Evolutionary conservation across 2,113 vertebrate genomes (phyloP).

Genomic region (Megalops atlanticus): DNA sequence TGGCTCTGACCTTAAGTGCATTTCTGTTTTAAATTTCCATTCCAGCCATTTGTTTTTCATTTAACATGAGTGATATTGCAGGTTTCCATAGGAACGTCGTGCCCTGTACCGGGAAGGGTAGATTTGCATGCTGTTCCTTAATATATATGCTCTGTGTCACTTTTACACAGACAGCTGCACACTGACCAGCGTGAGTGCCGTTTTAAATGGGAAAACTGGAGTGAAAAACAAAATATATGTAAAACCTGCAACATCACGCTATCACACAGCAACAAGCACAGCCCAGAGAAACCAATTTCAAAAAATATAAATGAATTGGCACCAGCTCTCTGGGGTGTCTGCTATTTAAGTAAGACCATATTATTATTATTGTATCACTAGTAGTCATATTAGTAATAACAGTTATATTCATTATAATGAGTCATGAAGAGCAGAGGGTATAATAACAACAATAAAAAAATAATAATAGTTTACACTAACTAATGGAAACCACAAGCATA

Average conservation of each 20-base stretch:
- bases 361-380: too few species aligned
- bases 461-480: too few species aligned
- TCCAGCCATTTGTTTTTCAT: conserved; percentile 20
- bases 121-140: neutral
- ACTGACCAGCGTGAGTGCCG: neutral
- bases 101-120: neutral
- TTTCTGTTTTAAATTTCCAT: conserved; percentile 2
- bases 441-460: too few species aligned
- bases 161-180: neutral
- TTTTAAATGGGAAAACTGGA: neutral
- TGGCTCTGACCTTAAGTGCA: neutral
- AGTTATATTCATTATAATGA: too few species aligned
- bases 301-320: neutral
- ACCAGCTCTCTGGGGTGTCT: neutral
- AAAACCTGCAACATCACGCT: neutral
- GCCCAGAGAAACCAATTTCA: neutral
- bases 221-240: neutral
- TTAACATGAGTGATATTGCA: conserved; percentile 18
- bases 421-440: too few species aligned
- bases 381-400: too few species aligned
- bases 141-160: neutral
- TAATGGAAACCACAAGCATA: too few species aligned
- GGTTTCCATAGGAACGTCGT: conserved; percentile 46
- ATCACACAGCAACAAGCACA: neutral
- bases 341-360: too few species aligned